phyloP scores from a whole-genome alignment of 2,888 invertebrate species.

The Athrips mouffetella region DNA sequence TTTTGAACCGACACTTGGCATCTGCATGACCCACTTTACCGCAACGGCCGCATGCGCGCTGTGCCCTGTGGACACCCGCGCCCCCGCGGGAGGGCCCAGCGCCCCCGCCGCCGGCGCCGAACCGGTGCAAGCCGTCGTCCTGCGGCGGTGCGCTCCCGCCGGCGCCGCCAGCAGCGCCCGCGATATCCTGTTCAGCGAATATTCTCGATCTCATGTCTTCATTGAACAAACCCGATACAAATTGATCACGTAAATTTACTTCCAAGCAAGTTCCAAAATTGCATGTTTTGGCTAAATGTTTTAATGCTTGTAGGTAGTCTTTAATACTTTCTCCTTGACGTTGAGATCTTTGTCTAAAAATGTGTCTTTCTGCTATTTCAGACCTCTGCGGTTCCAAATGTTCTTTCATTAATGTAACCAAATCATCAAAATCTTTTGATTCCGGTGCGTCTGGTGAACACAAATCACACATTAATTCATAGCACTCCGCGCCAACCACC shows the following conservation, averaged over 20 bases:
- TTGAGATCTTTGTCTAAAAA: slow-evolving; percentile 22
- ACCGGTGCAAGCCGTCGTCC: neutral
- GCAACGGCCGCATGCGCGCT: slow-evolving; percentile 11
- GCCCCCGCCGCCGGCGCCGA: neutral
- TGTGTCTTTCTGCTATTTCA: slow-evolving; percentile 28
- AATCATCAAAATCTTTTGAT: slow-evolving; percentile 19
- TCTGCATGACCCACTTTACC: slow-evolving; percentile 8
- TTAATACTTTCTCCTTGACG: slow-evolving; percentile 13
- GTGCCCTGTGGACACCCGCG: slow-evolving; percentile 3
- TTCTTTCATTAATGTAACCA: slow-evolving; percentile 24
- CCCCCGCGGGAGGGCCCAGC: slow-evolving; percentile 15
- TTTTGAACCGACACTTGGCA: slow-evolving; percentile 12
- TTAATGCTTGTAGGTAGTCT: neutral
- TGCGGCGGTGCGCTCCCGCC: neutral
- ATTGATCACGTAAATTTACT: too few relatives aligned
- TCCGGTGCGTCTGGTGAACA: slow-evolving; percentile 25
- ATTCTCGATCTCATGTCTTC: too few relatives aligned
- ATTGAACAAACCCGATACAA: too few relatives aligned
- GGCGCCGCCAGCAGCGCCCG: too few relatives aligned
- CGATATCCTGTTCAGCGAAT: too few relatives aligned
- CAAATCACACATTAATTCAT: slow-evolving; percentile 26
- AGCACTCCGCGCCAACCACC: slow-evolving; percentile 26
- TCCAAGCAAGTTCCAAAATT: slow-evolving; percentile 26
- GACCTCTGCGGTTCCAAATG: slow-evolving; percentile 26
- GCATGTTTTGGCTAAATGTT: slow-evolving; percentile 24